Base-by-base conservation (phyloP, 2,888 invertebrate genomes). In the Nemapogon koenigi region DNA sequence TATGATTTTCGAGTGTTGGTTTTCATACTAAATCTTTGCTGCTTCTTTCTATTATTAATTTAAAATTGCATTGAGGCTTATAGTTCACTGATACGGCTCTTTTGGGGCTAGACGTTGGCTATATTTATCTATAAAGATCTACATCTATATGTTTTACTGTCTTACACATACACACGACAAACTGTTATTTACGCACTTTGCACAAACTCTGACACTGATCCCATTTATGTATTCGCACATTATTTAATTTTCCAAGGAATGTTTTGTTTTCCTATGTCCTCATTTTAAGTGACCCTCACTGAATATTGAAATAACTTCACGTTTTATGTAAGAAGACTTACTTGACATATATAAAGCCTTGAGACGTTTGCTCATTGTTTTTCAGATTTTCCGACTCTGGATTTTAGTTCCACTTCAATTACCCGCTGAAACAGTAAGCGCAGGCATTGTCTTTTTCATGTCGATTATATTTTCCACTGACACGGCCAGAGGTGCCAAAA, bases 311-410 rank as follows among this genome's bases (percentile, higher is more conserved):
- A 22, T 22, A 6, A 7, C 22, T 6, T 22, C 4, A 22, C 22
- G 6, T 22, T 22, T 22, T 22, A 7, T 6, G 10, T 22, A 22
- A 22, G 10, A 22, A 7, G 10, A 22, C 10, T 22, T 22, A 22
- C 4, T 22, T 22, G 10, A 22, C 22, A 6, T 22, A 6, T 22
- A 22, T 22, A 22, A 75, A 73, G 76, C 55, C 54, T 64, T 58
- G 59, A 33, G 58, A 52, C 59, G 63, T 73, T 69, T 73, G 68
- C 70, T 78, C 75, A 52, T 75, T 75, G 52, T 72, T 75, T 72
- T 78, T 75, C 76, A 78, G 76, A 78, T 78, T 60, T 71, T 76
- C 67, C 71, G 69, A 59, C 75, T 73, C 62, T 78, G 76, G 76
- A 72, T 71, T 55, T 76, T 78, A 70, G 61, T 76, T 70, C 69